Evolutionary conservation across 2,888 invertebrate genomes (phyloP).

Genomic region (Andrena marginata): DNA sequence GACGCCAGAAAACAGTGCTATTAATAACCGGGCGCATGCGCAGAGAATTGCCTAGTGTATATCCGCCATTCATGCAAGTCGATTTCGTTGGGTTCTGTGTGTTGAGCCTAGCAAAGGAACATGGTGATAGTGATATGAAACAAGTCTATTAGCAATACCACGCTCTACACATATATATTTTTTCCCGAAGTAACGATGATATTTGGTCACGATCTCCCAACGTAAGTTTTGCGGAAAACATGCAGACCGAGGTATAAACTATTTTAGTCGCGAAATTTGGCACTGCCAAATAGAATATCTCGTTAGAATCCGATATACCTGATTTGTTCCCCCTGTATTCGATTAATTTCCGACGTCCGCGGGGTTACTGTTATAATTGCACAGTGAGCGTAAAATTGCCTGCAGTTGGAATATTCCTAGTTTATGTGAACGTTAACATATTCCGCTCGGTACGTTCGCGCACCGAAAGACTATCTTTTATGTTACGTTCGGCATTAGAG

Average conservation of each 20-base stretch:
- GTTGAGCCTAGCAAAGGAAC: slow-evolving; percentile 74
- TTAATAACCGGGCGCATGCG: slow-evolving; percentile 80
- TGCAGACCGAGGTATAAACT: slow-evolving; percentile 68
- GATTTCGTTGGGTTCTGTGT: slow-evolving; percentile 81
- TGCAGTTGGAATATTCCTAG: slow-evolving; percentile 35
- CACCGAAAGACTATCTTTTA: slow-evolving; percentile 40
- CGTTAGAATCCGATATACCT: slow-evolving; percentile 57
- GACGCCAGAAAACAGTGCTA: slow-evolving; percentile 79
- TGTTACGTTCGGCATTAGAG: slow-evolving; percentile 43
- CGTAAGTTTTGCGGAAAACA: slow-evolving; percentile 77
- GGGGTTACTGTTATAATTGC: slow-evolving; percentile 22
- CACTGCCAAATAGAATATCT: slow-evolving; percentile 72
- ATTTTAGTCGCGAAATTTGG: slow-evolving; percentile 77
- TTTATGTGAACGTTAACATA: slow-evolving; percentile 44
- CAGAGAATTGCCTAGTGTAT: slow-evolving; percentile 71
- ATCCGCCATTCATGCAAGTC: slow-evolving; percentile 84
- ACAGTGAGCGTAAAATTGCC: slow-evolving; percentile 28
- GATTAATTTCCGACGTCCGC: slow-evolving; percentile 37
- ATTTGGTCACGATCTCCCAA: slow-evolving; percentile 76
- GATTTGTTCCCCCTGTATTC: slow-evolving; percentile 35
- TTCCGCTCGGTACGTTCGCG: slow-evolving; percentile 36
- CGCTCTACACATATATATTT: slow-evolving; percentile 59
- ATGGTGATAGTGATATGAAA: slow-evolving; percentile 82
- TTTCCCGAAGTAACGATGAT: slow-evolving; percentile 77
- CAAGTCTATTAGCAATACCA: slow-evolving; percentile 77